Evolutionary conservation across 2,888 invertebrate genomes (phyloP).

Genomic region (Lasius platythorax): DNA sequence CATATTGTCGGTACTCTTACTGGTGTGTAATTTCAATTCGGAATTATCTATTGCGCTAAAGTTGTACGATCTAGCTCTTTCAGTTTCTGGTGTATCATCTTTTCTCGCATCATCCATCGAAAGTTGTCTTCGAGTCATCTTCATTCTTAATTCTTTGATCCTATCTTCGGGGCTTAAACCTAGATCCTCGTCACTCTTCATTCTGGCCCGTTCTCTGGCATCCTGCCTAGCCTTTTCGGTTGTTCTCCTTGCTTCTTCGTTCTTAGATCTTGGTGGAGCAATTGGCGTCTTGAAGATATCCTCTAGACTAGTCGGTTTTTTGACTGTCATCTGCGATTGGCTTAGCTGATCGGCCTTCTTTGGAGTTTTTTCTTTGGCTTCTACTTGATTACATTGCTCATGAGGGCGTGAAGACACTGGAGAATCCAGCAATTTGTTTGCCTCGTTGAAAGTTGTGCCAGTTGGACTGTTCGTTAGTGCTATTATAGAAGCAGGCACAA

Average conservation of each 20-base stretch:
- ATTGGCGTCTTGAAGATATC: conserved; percentile 86
- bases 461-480: conserved; percentile 76
- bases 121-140: conserved; percentile 82
- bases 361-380: conserved; percentile 18
- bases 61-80: conserved; percentile 75
- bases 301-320: conserved; percentile 27
- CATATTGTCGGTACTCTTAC: conserved; percentile 84
- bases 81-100: conserved; percentile 74
- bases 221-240: conserved; percentile 89
- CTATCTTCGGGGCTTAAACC: conserved; percentile 91
- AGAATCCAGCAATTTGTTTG: conserved; percentile 72
- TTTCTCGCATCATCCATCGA: conserved; percentile 80
- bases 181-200: conserved; percentile 91
- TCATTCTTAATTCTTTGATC: conserved; percentile 87
- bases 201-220: conserved; percentile 89
- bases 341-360: conserved; percentile 6
- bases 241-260: conserved; percentile 86
- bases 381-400: conserved; percentile 1
- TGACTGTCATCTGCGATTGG: neutral
- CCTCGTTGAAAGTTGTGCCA: conserved; percentile 78
- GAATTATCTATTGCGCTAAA: conserved; percentile 71
- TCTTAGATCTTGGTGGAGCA: conserved; percentile 86
- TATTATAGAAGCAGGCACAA: conserved; percentile 77
- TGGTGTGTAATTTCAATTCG: conserved; percentile 80
- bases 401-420: neutral